Evolutionary conservation across 2,888 invertebrate species (phyloP).

Genomic region (Himalopsyche anomala): DNA sequence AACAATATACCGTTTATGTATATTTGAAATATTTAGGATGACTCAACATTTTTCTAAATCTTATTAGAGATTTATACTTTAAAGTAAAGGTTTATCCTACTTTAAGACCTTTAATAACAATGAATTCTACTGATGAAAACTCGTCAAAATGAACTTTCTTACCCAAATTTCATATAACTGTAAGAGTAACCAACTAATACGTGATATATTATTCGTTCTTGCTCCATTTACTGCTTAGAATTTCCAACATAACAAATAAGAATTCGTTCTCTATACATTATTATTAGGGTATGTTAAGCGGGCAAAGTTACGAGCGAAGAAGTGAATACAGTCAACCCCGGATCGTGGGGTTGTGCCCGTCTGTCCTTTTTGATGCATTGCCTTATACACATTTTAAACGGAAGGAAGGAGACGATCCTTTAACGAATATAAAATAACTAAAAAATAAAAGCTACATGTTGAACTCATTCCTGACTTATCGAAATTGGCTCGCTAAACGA

Average conservation of each 20-base stretch:
- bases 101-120: too few relatives aligned
- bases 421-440: constrained; percentile 54
- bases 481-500: not conserved
- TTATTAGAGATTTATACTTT: too few relatives aligned
- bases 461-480: not conserved
- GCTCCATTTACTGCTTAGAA: constrained; percentile 18
- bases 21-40: too few relatives aligned
- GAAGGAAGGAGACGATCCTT: constrained; percentile 59
- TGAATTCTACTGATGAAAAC: too few relatives aligned
- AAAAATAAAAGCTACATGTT: constrained; percentile 45
- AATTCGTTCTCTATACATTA: constrained; percentile 26
- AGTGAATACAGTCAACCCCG: constrained; percentile 25
- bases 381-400: constrained; percentile 57
- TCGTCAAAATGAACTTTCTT: too few relatives aligned
- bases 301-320: constrained; percentile 35
- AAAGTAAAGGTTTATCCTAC: too few relatives aligned
- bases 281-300: constrained; percentile 2
- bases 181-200: not conserved
- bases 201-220: not conserved
- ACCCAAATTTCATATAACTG: too few relatives aligned
- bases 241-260: constrained; percentile 41
- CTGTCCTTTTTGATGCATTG: constrained; percentile 62
- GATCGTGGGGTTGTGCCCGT: constrained; percentile 48
- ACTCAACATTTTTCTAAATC: too few relatives aligned
- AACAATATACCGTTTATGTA: too few relatives aligned